Evolutionary conservation across 2,888 invertebrate species (phyloP), one percentile per base, ranked within the genome.

Genomic region (Sympetrum striolatum): DNA sequence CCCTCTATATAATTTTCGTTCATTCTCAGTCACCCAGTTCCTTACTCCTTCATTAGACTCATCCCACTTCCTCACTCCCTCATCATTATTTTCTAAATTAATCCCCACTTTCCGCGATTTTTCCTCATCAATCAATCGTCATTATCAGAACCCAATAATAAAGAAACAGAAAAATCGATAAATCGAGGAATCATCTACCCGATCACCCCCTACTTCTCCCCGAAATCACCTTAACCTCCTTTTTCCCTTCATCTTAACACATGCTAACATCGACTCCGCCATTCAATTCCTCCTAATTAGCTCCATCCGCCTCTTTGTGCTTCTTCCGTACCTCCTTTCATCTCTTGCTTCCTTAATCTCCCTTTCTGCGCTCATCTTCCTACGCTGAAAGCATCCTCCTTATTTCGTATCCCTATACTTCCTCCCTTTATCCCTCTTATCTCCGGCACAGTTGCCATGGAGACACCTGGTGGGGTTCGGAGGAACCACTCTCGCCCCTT

Each of bases 401-500:
- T 37, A 31, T 53, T 35, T 31, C 82, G 31, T 53, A 22, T 53
- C 18, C 80, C 31, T 31, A 1, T 31, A 25, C 80, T 31, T 10
- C 80, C 35, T 80, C 22, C 80, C n/a, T 80, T 35, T 35, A 58
- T 8, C 82, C 79, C 90, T 80, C 48, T 44, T 44, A 44, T 44
- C 44, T 48, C 90, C 79, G 58, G 18, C 79, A 80, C 48, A 90
- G 90, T 80, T 90, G 53, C 80, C 79, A 79, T 90, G 90, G 90
- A 58, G 48, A 80, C 79, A 80, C 53, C 64, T 44, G 79, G 73
- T 90, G 64, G 90, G 35, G 48, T 39, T 79, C 90, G 12, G 37
- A 14, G 60, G 39, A 60, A 15, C 60, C 44, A 15, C 25, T 18
- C 31, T 90, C 58, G 18, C 64, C 60, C 22, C n/a, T 81, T 31